Conservation (phyloP, 2,888 invertebrate species). For the Orchesellides sinensis region DNA sequence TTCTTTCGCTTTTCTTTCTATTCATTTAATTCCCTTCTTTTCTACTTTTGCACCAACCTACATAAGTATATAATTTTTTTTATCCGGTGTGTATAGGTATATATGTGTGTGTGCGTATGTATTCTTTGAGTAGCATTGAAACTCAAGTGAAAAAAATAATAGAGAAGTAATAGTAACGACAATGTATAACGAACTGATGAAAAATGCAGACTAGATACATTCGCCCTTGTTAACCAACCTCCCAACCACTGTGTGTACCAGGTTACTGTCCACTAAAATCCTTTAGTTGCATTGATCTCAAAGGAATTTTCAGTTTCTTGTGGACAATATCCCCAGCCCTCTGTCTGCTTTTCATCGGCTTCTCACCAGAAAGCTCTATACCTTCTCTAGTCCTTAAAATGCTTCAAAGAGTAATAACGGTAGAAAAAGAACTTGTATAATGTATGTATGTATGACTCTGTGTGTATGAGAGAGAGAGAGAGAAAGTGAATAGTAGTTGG, state of each 20-base stretch:
- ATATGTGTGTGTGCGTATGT: no score
- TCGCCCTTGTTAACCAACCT: constrained; percentile 17
- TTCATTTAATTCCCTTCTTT: constrained; percentile 28
- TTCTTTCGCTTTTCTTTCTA: not conserved
- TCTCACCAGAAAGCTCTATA: constrained; percentile 25
- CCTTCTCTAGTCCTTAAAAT: constrained; percentile 13
- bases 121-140: not conserved
- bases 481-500: no score
- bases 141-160: constrained; percentile 4
- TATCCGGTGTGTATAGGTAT: no score
- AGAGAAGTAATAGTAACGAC: constrained; percentile 28
- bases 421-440: not conserved
- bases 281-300: constrained; percentile 31
- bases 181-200: constrained; percentile 39
- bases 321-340: constrained; percentile 10
- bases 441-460: constrained; percentile 1
- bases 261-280: constrained; percentile 34
- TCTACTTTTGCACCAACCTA: not conserved
- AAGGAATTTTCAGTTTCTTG: constrained; percentile 41
- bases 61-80: no score
- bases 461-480: no score
- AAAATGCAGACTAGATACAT: constrained; percentile 49
- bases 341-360: constrained; percentile 40
- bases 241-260: constrained; percentile 34
- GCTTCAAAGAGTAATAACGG: constrained; percentile 30